Base-by-base conservation (phyloP, 2,113 vertebrate genomes). In the Apteryx mantelli region DNA sequence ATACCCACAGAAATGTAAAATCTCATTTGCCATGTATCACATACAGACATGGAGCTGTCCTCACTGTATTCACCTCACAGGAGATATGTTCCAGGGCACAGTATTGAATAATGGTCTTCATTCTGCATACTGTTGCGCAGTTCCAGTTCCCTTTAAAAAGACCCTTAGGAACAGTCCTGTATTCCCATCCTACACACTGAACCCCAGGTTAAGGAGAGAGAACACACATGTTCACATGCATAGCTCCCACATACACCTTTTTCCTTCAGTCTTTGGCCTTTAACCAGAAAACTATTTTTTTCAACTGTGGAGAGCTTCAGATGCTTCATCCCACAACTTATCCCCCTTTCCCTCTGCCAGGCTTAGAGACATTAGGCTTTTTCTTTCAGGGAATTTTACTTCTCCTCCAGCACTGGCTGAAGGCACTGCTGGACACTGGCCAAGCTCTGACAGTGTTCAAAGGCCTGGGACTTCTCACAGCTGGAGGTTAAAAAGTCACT, bases 391-490 rank as follows among this genome's bases (percentile, higher is more conserved):
- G 48, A 83, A 42, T 76, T 74, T 65, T 88, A 86, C 52, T 46
- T 97, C 69, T 95, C 81, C 63, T 91, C 60, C 63, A 89, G 79
- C 88, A 36, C 60, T 86, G 82, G 71, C 91, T 90, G 91, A 91
- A 96, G 94, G 94, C 91, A 84, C 64, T 40, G 56, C 71, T 96
- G 96, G 97, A 94, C 34, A 18, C 68, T 38, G 60, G 89, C 97
- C 95, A 96, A 88, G 65, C 28, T 65, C 82, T 84, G 94, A 69
- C 85, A 88, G 82, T 2, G 76, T 97, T 96, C 94, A 96, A 97
- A 96, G 69, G 89, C 71, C 82, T 84, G 69, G 88, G 88, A 90
- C 85, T 93, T 83, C 65, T 95, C 95, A 75, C 89, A 94, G 95
- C 82, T 91, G 97, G 95, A 91, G 76, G 87, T 78, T 95, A 61